Conservation (phyloP, 2,888 invertebrate genomes). For the Resseliella maxima region DNA sequence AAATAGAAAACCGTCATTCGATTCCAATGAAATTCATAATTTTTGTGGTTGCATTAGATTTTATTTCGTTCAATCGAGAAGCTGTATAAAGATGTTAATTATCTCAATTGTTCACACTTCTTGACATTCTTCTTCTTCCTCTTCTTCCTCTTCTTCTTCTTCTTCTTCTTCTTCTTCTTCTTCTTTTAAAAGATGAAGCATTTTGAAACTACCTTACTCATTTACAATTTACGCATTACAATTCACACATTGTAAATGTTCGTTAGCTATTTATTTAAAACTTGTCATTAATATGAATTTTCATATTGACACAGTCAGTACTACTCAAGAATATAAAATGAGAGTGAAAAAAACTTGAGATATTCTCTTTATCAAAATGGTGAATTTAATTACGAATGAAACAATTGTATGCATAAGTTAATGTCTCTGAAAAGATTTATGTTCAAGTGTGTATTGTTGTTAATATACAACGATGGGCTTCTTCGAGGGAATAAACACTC, state of each 20-base stretch:
- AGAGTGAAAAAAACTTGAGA: background rate
- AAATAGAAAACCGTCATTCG: background rate
- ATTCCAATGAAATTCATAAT: background rate
- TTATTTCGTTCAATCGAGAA: background rate
- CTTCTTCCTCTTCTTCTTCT: too few relatives aligned
- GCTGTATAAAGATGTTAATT: too few relatives aligned
- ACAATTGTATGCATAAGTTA: background rate
- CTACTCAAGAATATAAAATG: background rate
- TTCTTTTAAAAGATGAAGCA: background rate
- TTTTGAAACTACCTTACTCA: background rate
- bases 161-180: too few relatives aligned
- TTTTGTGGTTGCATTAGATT: too few relatives aligned
- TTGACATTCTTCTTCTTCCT: too few relatives aligned
- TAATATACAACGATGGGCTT: background rate
- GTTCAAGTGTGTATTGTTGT: background rate
- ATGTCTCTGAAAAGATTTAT: background rate
- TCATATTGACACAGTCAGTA: too few relatives aligned
- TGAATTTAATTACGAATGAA: background rate
- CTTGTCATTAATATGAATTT: background rate
- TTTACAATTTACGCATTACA: background rate
- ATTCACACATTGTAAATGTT: background rate
- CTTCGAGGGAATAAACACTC: background rate
- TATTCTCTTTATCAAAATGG: background rate
- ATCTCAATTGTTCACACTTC: too few relatives aligned
- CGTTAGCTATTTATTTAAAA: background rate